A percentile compares a stretch with the other conserved stretches of the same genome.
Conservation (phyloP, 2,888 invertebrate genomes). For the Campaea margaritaria region DNA sequence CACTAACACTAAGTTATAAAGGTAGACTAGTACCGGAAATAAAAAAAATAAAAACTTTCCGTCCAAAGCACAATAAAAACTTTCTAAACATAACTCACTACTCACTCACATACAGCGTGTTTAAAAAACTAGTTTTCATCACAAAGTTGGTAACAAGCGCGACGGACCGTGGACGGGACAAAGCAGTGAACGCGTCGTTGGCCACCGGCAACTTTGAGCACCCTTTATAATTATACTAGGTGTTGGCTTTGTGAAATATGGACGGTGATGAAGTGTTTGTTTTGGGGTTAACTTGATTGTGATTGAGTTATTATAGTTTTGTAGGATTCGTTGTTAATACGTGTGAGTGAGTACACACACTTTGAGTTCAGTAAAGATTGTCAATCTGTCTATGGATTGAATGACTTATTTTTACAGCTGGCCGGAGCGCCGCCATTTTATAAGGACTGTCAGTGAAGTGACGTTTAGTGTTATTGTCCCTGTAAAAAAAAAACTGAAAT, state of each 20-base stretch:
- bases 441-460: too few relatives aligned
- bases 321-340: background rate
- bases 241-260: constrained; percentile 18
- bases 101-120: constrained; percentile 12
- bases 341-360: too few relatives aligned
- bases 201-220: constrained; percentile 21
- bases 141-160: constrained; percentile 23
- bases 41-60: too few relatives aligned
- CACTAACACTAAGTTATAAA: too few relatives aligned
- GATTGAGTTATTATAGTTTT: background rate
- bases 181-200: constrained; percentile 27
- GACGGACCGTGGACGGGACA: constrained; percentile 22
- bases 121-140: constrained; percentile 15
- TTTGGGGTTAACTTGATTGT: background rate
- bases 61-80: too few relatives aligned
- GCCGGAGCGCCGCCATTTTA: too few relatives aligned
- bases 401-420: too few relatives aligned
- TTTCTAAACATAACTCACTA: background rate
- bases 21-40: too few relatives aligned
- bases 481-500: too few relatives aligned
- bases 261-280: background rate
- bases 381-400: too few relatives aligned
- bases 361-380: too few relatives aligned
- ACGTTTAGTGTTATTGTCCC: too few relatives aligned
- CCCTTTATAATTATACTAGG: constrained; percentile 19